Base-by-base conservation (phyloP, 2,113 vertebrate species). In the Telmatochromis sp. region DNA sequence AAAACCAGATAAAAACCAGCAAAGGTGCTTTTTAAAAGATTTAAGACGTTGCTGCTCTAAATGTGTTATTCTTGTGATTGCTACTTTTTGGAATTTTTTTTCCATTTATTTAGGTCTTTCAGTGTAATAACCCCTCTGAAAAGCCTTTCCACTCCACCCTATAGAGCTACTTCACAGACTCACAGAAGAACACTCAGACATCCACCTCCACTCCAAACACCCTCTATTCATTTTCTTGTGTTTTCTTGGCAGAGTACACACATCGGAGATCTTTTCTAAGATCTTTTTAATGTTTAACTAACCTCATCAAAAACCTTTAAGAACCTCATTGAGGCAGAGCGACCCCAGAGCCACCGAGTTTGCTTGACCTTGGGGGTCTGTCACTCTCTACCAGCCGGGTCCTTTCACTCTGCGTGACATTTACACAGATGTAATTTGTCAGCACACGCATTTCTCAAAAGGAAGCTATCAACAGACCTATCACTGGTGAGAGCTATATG, bases 361-460 rank as follows among this genome's bases (percentile, higher is more conserved):
- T 86, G 85, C 75, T 55, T 93, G 87, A 92, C 94, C 86, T 90
- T 42, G 40, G 75, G 60, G 50, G 60, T 87, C 84, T 10, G 88
- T 71, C 85, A 68, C 84, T 88, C 57, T 80, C 37, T 78, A 42
- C 51, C 51, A 35, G 80, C 47, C 75, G 17, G 65, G 82, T 87
- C 85, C 79, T 89, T 90, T 91, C 85, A 88, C 37, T 89, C 81
- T 1, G 10, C 35, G 73, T 96, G 94, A 95, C 95, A 95, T 95
- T 96, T 95, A 90, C 87, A 95, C 93, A 92, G 93, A 94, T 90
- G 89, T 95, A 95, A 96, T 96, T 95, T 94, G 91, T 91, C 82
- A 58, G 89, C 73, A 78, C 92, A 91, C 80, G 45, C 80, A 87
- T 82, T 78, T 86, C 92, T 92, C 91, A 95, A 94, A 94, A 81